phyloP scores from a whole-genome alignment of 1,140 invertebrate genomes.

The Drosophila ficusphila region DNA sequence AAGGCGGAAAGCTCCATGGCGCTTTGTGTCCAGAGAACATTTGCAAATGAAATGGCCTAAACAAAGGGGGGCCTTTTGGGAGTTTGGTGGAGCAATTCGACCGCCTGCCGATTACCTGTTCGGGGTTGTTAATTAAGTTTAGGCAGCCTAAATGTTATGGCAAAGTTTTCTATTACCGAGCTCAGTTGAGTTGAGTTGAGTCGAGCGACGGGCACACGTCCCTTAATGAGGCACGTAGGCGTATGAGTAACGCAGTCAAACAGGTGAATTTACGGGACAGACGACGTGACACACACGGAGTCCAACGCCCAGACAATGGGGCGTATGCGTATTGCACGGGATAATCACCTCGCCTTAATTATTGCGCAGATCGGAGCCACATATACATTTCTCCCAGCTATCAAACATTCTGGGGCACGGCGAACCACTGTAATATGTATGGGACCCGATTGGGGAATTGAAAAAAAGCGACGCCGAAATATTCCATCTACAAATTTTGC shows the following conservation, averaged over 20 bases:
- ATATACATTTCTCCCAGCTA: constrained; percentile 9
- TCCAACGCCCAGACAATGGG: constrained; percentile 17
- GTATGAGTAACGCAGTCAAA: constrained; percentile 76
- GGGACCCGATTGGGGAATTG: constrained; percentile 38
- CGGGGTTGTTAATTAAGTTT: constrained; percentile 77
- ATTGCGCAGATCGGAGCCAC: not conserved
- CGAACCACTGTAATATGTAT: constrained; percentile 21
- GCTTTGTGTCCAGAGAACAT: constrained; percentile 56
- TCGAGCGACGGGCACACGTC: constrained; percentile 31
- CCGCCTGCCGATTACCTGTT: constrained; percentile 70
- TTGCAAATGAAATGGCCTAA: constrained; percentile 73
- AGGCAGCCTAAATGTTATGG: constrained; percentile 70
- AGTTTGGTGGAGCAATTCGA: constrained; percentile 9
- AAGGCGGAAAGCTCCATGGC: constrained; percentile 32
- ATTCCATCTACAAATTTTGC: constrained; percentile 41
- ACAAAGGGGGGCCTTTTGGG: constrained; percentile 26
- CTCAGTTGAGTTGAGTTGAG: constrained; percentile 9
- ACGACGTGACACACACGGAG: constrained; percentile 47
- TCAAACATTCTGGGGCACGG: constrained; percentile 15
- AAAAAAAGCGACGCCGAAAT: constrained; percentile 36
- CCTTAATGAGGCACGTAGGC: constrained; percentile 77
- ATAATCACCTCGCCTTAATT: constrained; percentile 25
- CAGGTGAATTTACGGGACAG: constrained; percentile 42
- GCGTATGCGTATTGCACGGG: constrained; percentile 41
- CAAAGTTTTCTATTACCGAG: constrained; percentile 78